Conservation (phyloP, 2,113 vertebrate species). For the Neolamprologus variostigma region DNA sequence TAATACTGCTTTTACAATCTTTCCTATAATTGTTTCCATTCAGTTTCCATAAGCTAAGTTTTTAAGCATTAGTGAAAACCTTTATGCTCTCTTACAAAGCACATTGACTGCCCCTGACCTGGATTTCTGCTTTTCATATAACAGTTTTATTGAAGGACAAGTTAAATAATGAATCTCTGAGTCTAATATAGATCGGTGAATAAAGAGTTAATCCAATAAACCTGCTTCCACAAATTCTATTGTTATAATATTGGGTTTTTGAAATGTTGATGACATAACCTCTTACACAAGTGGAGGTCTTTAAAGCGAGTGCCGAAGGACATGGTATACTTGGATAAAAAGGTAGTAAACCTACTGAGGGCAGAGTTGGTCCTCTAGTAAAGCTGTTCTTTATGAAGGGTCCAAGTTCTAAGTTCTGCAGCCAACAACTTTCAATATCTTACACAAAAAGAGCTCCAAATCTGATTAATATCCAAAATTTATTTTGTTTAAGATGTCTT, state of each 20-base stretch:
- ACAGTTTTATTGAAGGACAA: not conserved
- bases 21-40: not conserved
- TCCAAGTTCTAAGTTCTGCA: not conserved
- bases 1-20: not conserved
- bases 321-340: not conserved
- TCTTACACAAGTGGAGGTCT: not conserved
- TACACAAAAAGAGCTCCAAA: not conserved
- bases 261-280: not conserved
- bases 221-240: not conserved
- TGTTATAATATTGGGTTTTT: not conserved
- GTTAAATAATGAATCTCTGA: not conserved
- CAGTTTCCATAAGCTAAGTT: not conserved
- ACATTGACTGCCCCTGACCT: not conserved
- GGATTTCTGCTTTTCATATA: not conserved
- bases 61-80: not conserved
- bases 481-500: not conserved
- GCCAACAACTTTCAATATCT: not conserved
- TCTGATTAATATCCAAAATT: not conserved
- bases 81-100: not conserved
- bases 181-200: not conserved
- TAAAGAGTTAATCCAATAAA: not conserved
- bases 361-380: not conserved
- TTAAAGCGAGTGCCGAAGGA: not conserved
- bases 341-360: not conserved
- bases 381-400: not conserved